Evolutionary conservation across 2,113 vertebrate genomes (phyloP), one percentile per base, ranked within the genome.

Genomic region (Gadus chalcogrammus): DNA sequence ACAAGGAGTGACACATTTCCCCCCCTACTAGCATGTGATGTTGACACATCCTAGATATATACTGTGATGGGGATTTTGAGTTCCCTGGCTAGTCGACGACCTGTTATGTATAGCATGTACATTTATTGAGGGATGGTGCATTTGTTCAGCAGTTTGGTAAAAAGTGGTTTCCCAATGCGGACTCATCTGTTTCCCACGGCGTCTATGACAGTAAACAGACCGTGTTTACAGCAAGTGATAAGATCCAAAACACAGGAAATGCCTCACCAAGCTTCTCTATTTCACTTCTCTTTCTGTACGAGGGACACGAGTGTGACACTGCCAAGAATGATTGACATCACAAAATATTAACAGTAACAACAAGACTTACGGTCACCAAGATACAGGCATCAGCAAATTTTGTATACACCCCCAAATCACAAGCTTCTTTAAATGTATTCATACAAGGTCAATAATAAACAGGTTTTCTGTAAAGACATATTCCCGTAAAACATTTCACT

Each of bases 251-350:
- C 69, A 58, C 65, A 90, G 84, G 87, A 89, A 90, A 84, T 79
- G 65, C 73, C 77, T 87, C 53, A 72, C 4, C 60, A 68, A 82
- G 81, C 78, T 68, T 75, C 4, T 56, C 48, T 72, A 67, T 91
- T 91, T 91, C 90, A 87, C 85, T 93, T 92, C 91, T 77, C 77
- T 82, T 89, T 89, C 60, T 80, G 67, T 35, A 68, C 52, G 64
- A 74, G 72, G 79, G 53, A 20, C 12, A 9, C 42, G 0, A 48
- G 11, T 48, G 42, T 48, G 42, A 48, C 42, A 9, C 31, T 35
- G 42, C 42, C 31, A 5, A 35, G 31, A 48, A 48, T 48, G 42
- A 48, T 48, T 48, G 42, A 48, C 8, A 48, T 48, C 42, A 9
- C 1, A 48, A 48, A 48, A 48, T 80, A n/a, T 2, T 5, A 22